Percentiles rank a stretch among this genome's conserved stretches.
phyloP scores from a whole-genome alignment of 2,113 vertebrate species.

The Tragelaphus imberbis region DNA sequence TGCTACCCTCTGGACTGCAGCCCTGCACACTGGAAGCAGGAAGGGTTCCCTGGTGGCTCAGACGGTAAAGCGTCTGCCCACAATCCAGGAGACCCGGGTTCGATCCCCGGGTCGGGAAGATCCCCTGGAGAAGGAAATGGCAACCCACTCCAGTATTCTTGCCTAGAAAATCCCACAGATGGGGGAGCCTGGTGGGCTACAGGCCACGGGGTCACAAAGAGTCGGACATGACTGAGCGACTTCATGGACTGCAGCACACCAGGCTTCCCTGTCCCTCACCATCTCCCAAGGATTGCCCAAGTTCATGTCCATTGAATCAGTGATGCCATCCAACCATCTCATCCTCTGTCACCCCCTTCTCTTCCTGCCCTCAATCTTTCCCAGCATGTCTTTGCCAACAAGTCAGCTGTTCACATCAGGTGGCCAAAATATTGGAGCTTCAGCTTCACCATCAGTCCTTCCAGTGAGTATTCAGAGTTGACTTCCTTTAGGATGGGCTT shows the following conservation, averaged over 20 bases:
- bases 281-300: neutral
- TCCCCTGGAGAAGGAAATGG: too few relatives aligned
- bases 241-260: neutral
- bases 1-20: neutral
- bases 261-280: neutral
- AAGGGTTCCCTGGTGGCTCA: too few relatives aligned
- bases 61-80: too few relatives aligned
- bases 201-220: too few relatives aligned
- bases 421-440: neutral
- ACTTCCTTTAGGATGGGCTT: neutral
- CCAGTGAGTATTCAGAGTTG: neutral
- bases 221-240: too few relatives aligned
- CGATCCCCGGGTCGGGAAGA: too few relatives aligned
- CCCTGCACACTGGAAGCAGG: too few relatives aligned
- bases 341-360: neutral
- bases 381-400: neutral
- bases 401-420: neutral
- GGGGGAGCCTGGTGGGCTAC: too few relatives aligned
- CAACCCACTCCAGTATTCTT: too few relatives aligned
- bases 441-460: neutral
- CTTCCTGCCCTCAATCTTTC: neutral
- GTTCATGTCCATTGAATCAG: neutral
- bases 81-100: too few relatives aligned
- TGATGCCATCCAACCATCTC: neutral
- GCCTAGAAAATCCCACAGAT: too few relatives aligned